Conservation (phyloP, 1,140 invertebrate genomes). For the Melipona quadrifasciata region DNA sequence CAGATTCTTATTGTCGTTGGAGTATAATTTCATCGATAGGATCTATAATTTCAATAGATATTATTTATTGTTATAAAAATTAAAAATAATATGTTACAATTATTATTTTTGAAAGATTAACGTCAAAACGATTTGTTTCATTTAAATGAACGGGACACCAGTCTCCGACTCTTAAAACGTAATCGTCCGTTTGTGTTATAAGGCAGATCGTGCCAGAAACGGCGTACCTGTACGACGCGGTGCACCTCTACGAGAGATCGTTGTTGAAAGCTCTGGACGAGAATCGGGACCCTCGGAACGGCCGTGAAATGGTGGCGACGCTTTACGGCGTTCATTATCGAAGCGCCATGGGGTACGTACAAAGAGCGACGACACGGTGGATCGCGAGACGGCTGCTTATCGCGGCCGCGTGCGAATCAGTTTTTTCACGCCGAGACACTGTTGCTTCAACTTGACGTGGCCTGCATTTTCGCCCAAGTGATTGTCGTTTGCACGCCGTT, state of each 20-base stretch:
- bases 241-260: constrained; percentile 91
- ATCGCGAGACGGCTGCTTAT: background rate
- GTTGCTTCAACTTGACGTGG: background rate
- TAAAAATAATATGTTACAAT: no score
- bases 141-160: no score
- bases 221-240: constrained; percentile 95
- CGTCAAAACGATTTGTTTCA: no score
- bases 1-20: no score
- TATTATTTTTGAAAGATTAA: no score
- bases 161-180: constrained; percentile 20
- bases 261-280: constrained; percentile 86
- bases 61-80: no score
- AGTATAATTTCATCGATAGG: no score
- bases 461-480: constrained; percentile 41
- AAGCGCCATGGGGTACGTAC: constrained; percentile 91
- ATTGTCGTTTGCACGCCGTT: constrained; percentile 42
- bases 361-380: background rate
- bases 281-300: constrained; percentile 87
- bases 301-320: constrained; percentile 86
- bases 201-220: constrained; percentile 92
- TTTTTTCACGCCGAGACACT: background rate
- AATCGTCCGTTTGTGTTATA: constrained; percentile 66
- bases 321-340: constrained; percentile 89
- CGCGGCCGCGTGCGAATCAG: constrained; percentile 33
- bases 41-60: no score